Base-by-base conservation (phyloP, 2,797 vertebrate species). In the Coluber constrictor region DNA sequence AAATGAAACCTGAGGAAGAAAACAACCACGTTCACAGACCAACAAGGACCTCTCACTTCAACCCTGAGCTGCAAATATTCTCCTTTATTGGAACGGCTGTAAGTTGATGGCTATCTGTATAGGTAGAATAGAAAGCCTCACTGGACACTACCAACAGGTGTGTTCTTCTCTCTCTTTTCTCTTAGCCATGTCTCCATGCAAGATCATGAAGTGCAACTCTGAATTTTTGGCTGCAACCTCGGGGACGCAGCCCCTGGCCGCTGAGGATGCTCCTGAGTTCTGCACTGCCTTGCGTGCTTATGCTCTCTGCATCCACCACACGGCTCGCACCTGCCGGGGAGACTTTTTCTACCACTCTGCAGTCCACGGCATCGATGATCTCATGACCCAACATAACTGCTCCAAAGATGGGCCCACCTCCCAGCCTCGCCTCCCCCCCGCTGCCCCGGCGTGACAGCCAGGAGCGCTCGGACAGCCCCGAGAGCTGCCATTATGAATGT, bases 371-470 rank as follows among this genome's bases (percentile, higher is more conserved):
- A 99, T 99, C 90, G 99, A 99, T 95, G 99, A 99, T 96, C 98
- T 99, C 93, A 99, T 99, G 99, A 98, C 97, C 96, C 99, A 99
- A 91, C 98, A 99, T 98, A 99, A 99, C 98, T 99, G 99, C 98
- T 99, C 99, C 96, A 98, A 98, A 96, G 99, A 99, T 95, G 99
- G 99, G 29, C 99, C 99, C 63, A 99, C 98, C 0, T 98, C 98
- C 0, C 98, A 98, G 93, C 98, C 98, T 0, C 98, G 97, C 16
- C 95, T 98, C 94, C 98, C 98, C 74, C 37, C 98, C 98, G 0
- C 96, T 96, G 15, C 98, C 98, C 0, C 98, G 97, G 0, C 98
- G 97, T 0, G 99, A 99, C 96, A 98, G 98, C 97, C 98, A 99
- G 96, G 98, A 99, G 91, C 98, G 98, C 92, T 99, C 98, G 0